Evolutionary conservation across 2,888 invertebrate genomes (phyloP).

Genomic region (Acronicta leporina): DNA sequence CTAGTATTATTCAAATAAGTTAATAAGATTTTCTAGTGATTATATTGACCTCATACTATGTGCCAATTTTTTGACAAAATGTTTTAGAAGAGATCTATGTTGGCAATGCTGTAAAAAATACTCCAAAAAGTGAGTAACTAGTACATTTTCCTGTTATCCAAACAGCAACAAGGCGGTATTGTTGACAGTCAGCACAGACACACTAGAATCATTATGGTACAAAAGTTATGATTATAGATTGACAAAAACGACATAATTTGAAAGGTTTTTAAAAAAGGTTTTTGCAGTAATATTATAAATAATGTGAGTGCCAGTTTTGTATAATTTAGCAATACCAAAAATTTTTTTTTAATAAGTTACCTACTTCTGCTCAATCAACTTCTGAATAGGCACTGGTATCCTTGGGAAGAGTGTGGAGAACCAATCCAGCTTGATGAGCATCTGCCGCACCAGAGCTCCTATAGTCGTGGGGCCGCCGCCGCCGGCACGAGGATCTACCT

Average conservation of each 20-base stretch:
- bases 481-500: slow-evolving; percentile 99
- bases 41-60: not conserved
- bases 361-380: slow-evolving; percentile 94
- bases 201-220: slow-evolving; percentile 32
- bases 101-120: not conserved
- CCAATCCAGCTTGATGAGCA: slow-evolving; percentile 99
- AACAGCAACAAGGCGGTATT: slow-evolving; percentile 12
- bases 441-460: slow-evolving; percentile 97
- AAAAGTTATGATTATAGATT: slow-evolving; percentile 13
- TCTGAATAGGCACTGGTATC: slow-evolving; percentile 99
- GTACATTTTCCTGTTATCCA: slow-evolving; percentile 26
- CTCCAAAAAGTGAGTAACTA: not conserved
- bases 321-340: not conserved
- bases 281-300: no score
- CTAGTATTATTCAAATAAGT: slow-evolving; percentile 58
- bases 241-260: slow-evolving; percentile 3
- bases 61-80: not conserved
- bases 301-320: no score
- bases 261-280: no score
- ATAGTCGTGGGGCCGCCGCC: slow-evolving; percentile 97
- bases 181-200: slow-evolving; percentile 26
- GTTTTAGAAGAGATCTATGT: not conserved
- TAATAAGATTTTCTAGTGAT: slow-evolving; percentile 9
- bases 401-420: slow-evolving; percentile 99
- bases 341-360: slow-evolving; percentile 63